Percentiles rank a stretch among this genome's conserved stretches.
Evolutionary conservation across 2,797 vertebrate genomes (phyloP).

Genomic region (Taenioides sp.): DNA sequence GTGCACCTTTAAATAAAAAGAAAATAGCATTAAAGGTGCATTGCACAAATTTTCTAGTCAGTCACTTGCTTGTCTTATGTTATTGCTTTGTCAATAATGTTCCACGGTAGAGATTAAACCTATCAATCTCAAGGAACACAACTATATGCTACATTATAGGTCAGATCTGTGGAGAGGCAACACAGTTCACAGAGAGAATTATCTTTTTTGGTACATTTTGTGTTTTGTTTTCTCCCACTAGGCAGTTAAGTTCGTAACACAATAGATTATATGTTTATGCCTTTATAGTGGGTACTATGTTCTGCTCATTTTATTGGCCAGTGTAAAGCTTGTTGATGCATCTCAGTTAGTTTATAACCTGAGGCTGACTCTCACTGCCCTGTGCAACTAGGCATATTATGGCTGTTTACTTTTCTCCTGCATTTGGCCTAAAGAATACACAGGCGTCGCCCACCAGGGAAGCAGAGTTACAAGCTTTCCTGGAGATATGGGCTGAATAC

Average conservation of each 20-base stretch:
- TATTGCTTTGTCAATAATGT: too few relatives aligned
- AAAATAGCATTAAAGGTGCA: too few relatives aligned
- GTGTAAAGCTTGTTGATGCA: slow-evolving; percentile 28
- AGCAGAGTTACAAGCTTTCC: slow-evolving; percentile 22
- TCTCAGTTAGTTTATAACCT: slow-evolving; percentile 40
- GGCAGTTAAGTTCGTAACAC: background rate
- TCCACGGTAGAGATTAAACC: too few relatives aligned
- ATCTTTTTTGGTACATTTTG: background rate
- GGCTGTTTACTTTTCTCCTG: slow-evolving; percentile 22
- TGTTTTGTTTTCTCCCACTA: background rate
- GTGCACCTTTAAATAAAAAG: too few relatives aligned
- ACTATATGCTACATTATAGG: too few relatives aligned
- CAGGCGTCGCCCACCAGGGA: slow-evolving; percentile 21
- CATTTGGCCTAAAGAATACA: slow-evolving; percentile 29
- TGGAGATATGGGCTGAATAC: slow-evolving; percentile 20
- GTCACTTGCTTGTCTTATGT: too few relatives aligned
- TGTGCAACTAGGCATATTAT: slow-evolving; percentile 16
- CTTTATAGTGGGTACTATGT: background rate
- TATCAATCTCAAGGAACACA: too few relatives aligned
- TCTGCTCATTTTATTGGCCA: slow-evolving; percentile 13
- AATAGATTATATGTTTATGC: slow-evolving; percentile 5
- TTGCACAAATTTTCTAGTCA: too few relatives aligned
- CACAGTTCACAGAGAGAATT: too few relatives aligned
- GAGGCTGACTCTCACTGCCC: slow-evolving; percentile 29
- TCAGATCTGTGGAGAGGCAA: too few relatives aligned